Evolutionary conservation across 1,140 invertebrate species (phyloP), one percentile per base, ranked within the genome.

Genomic region (Neomicropteryx cornuta): DNA sequence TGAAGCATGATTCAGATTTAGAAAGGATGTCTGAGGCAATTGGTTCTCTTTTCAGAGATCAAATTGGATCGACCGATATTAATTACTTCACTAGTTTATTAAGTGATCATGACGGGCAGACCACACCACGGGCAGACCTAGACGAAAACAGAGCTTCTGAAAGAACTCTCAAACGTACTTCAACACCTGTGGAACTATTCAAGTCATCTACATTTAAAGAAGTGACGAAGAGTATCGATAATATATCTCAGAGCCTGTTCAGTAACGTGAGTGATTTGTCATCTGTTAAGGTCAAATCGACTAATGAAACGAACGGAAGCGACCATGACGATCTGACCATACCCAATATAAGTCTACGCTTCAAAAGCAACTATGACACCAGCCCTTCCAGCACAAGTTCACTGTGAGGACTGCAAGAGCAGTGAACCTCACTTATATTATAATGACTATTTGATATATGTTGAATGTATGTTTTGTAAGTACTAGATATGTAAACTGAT

Each of bases 181-280:
- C 71, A 0, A 74, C 71, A 13, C 70, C 70, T 4, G 62, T 72
- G 3, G 60, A 63, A 39, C 48, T 61, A 29, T 64, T 56, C 35
- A 70, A 64, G 47, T 68, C 61, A 11, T 49, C 56, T 39, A 59
- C 60, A 2, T 63, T 60, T 33, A 58, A 60, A 23, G 64, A 66
- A 1, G 65, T 56, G 29, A 60, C 58, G 2, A 63, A 56, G 45
- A 61, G 58, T 8, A 62, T 62, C 36, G 49, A 41, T 22, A 23
- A 35, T 10, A 30, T 49, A 17, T 66, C 62, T 18, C 62, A 65
- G 31, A 53, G 62, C 3, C 46, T 70, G 31, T 70, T 71, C 38
- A 61, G 61, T 40, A 66, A 66, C 30, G 65, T 57, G 31, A 67
- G 67, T 36, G 70, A 72, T 41, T 45, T 72, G 36, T 71, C 68